These are phyloP conservation scores for Artibeus lituratus DNA, from an alignment of 2,797 vertebrate species.

Conservation along the genomic window DNA sequence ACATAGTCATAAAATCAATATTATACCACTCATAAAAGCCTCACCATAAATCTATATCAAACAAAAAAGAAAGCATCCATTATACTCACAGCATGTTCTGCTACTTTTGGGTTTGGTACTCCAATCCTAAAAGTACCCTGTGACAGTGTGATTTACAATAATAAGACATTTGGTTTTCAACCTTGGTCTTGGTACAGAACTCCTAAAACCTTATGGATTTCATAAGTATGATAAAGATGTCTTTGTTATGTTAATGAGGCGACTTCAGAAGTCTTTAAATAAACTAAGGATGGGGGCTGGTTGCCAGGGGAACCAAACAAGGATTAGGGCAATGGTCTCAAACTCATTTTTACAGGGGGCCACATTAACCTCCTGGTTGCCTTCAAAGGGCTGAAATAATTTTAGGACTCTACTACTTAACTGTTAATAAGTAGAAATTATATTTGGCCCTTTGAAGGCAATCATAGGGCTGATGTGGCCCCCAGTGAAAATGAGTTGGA, in stretches of 20 bases:
- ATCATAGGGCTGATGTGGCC: too few relatives aligned
- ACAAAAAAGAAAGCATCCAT: neutral
- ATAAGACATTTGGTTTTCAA: neutral
- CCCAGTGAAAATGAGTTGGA: too few relatives aligned
- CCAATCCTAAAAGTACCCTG: neutral
- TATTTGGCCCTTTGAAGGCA: too few relatives aligned
- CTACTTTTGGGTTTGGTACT: neutral
- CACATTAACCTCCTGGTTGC: too few relatives aligned
- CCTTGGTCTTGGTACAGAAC: neutral
- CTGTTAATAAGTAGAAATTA: too few relatives aligned
- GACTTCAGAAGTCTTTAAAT: neutral
- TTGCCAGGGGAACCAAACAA: neutral
- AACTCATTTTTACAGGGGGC: too few relatives aligned
- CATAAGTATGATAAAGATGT: neutral
- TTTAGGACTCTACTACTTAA: too few relatives aligned
- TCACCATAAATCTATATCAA: neutral
- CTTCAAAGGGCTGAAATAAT: too few relatives aligned
- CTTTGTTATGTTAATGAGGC: neutral
- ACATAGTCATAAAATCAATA: constrained; percentile 22
- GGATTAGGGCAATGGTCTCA: neutral
- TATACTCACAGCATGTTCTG: neutral
- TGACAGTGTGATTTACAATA: neutral
- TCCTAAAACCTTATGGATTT: neutral
- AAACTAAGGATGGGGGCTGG: neutral
- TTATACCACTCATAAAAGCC: constrained; percentile 35